Conservation (phyloP, 2,888 invertebrate species). For the Ormyrus rosae region DNA sequence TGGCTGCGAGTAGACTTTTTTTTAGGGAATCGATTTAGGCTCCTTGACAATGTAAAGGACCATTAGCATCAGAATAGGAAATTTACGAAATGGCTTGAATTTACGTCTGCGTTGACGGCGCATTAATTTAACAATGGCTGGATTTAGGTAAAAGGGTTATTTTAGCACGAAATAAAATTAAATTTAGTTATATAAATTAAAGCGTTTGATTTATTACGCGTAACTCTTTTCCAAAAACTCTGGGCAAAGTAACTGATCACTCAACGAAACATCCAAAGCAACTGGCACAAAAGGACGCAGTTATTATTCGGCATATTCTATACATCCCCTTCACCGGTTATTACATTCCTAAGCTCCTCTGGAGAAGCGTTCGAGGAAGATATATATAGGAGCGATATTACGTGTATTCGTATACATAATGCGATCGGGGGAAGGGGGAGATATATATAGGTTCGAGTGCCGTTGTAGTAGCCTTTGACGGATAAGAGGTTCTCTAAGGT, state of each 20-base stretch:
- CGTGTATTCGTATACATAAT: constrained; percentile 14
- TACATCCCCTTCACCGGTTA: constrained; percentile 23
- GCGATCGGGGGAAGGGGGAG: constrained; percentile 12
- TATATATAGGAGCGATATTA: constrained; percentile 21
- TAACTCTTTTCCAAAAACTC: not conserved
- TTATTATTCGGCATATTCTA: constrained; percentile 12
- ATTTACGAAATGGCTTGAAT: no score
- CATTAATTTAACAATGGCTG: no score
- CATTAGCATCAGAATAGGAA: no score
- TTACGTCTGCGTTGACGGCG: no score
- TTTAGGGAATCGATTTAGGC: no score
- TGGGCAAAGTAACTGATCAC: not conserved
- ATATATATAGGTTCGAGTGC: constrained; percentile 1
- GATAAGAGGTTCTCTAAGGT: constrained; percentile 38
- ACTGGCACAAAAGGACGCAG: constrained; percentile 9
- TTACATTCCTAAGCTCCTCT: constrained; percentile 46
- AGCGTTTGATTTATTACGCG: no score
- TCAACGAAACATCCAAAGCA: not conserved
- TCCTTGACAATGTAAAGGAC: no score
- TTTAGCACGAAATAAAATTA: no score
- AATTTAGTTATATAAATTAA: no score
- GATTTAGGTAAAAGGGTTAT: no score
- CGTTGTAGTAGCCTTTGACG: constrained; percentile 38
- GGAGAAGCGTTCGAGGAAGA: constrained; percentile 12
- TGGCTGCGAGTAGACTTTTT: not conserved